Percentiles rank a stretch among this genome's conserved stretches.
These are phyloP conservation scores for Pao palembangensis DNA, from an alignment of 2,113 vertebrate species.

Conservation along the genomic window DNA sequence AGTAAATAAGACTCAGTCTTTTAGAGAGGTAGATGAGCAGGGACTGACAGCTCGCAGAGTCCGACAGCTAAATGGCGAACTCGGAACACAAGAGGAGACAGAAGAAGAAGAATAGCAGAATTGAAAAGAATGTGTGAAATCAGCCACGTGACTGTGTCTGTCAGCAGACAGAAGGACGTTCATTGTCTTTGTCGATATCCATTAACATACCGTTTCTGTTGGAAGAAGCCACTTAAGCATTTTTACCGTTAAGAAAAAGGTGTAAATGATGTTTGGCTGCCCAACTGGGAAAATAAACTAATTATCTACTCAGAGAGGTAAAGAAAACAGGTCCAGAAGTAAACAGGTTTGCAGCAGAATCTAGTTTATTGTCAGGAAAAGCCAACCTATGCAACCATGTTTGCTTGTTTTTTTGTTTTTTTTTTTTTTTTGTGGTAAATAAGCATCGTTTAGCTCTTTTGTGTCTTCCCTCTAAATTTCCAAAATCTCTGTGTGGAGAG, in stretches of 20 bases:
- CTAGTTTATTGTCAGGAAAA: too few relatives aligned
- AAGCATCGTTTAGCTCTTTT: too few relatives aligned
- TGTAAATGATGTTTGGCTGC: neutral
- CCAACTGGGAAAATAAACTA: too few relatives aligned
- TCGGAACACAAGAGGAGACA: constrained; percentile 39
- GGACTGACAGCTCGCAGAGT: constrained; percentile 36
- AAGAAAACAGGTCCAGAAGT: neutral
- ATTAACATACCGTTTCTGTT: constrained; percentile 14
- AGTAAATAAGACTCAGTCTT: constrained; percentile 50
- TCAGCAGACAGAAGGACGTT: constrained; percentile 19
- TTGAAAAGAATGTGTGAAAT: constrained; percentile 23
- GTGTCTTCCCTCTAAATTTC: too few relatives aligned
- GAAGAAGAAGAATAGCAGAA: constrained; percentile 21
- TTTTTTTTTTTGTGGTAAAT: too few relatives aligned
- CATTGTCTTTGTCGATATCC: constrained; percentile 6
- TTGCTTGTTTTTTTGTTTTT: too few relatives aligned
- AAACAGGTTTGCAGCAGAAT: too few relatives aligned
- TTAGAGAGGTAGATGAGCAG: constrained; percentile 30
- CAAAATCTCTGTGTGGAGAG: too few relatives aligned
- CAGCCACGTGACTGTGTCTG: constrained; percentile 31
- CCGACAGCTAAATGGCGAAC: constrained; percentile 53
- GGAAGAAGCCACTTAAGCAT: neutral
- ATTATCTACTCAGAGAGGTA: neutral
- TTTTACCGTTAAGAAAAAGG: neutral
- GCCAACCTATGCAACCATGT: too few relatives aligned